These are phyloP conservation scores for Spea bombifrons DNA, from an alignment of 2,113 vertebrate species.

Conservation along the genomic window DNA sequence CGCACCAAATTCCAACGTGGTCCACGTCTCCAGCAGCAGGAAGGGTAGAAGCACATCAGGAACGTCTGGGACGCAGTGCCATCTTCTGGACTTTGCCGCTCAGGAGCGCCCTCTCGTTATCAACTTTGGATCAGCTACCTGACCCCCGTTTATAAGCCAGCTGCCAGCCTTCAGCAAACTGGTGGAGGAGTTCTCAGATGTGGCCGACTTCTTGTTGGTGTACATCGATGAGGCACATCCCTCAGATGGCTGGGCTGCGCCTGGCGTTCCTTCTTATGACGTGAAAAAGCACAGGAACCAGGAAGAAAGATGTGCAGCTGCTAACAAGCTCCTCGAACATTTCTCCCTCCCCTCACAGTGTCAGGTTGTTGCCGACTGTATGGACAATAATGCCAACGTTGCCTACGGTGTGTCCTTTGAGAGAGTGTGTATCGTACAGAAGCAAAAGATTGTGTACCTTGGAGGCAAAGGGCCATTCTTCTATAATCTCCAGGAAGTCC, in stretches of 20 bases:
- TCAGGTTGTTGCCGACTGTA: constrained; percentile 88
- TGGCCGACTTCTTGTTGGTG: constrained; percentile 93
- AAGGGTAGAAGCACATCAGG: constrained; percentile 53
- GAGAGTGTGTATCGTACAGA: constrained; percentile 90
- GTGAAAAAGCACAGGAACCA: constrained; percentile 86
- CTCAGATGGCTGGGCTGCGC: constrained; percentile 89
- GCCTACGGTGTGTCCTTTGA: constrained; percentile 93
- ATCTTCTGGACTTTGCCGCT: constrained; percentile 87
- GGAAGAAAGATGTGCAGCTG: constrained; percentile 86
- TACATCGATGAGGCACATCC: constrained; percentile 98
- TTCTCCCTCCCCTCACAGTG: constrained; percentile 90
- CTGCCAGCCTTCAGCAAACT: constrained; percentile 88
- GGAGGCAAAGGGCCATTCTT: constrained; percentile 94
- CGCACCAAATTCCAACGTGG: constrained; percentile 91
- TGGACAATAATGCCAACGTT: constrained; percentile 95
- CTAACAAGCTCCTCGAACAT: constrained; percentile 77
- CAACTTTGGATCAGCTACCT: constrained; percentile 96
- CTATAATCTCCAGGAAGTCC: constrained; percentile 89
- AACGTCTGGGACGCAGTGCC: constrained; percentile 68
- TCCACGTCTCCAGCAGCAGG: constrained; percentile 68
- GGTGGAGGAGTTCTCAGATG: constrained; percentile 90
- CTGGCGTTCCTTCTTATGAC: constrained; percentile 80
- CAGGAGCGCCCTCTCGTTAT: constrained; percentile 87
- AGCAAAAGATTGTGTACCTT: constrained; percentile 87
- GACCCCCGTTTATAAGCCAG: constrained; percentile 93